Conservation (phyloP, 2,113 vertebrate genomes). For the Rousettus leschenaultii region DNA sequence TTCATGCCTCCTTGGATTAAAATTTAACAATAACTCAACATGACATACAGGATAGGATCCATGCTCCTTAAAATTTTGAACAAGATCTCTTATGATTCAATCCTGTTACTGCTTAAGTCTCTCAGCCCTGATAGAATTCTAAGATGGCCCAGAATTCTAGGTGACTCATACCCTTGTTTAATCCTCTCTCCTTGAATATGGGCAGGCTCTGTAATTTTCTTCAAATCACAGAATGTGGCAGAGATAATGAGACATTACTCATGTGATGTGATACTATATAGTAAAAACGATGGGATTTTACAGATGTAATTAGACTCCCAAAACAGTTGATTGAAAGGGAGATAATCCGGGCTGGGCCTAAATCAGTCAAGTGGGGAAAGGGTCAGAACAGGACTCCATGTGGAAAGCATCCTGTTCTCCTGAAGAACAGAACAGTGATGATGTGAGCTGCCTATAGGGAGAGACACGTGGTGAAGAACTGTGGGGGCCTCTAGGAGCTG, state of each 20-base stretch:
- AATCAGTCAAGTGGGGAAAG: neutral
- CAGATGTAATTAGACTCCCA: neutral
- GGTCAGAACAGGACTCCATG: neutral
- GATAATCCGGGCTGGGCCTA: neutral
- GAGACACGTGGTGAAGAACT: neutral
- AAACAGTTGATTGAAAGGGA: neutral
- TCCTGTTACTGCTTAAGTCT: neutral
- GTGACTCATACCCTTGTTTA: neutral
- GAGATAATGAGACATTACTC: neutral
- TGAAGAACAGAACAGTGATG: neutral
- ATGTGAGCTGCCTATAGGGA: neutral
- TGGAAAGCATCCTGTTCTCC: neutral
- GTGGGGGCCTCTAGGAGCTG: neutral
- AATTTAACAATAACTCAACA: neutral
- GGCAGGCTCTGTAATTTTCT: neutral
- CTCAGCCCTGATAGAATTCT: neutral
- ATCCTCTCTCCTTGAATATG: neutral
- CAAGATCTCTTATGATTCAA: neutral
- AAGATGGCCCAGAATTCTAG: neutral
- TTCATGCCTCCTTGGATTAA: neutral
- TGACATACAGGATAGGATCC: neutral
- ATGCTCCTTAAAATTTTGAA: neutral
- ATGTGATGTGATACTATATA: neutral
- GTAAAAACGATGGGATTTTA: neutral
- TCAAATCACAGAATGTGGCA: neutral